Conservation (phyloP, 2,113 vertebrate species). For the Motacilla alba region DNA sequence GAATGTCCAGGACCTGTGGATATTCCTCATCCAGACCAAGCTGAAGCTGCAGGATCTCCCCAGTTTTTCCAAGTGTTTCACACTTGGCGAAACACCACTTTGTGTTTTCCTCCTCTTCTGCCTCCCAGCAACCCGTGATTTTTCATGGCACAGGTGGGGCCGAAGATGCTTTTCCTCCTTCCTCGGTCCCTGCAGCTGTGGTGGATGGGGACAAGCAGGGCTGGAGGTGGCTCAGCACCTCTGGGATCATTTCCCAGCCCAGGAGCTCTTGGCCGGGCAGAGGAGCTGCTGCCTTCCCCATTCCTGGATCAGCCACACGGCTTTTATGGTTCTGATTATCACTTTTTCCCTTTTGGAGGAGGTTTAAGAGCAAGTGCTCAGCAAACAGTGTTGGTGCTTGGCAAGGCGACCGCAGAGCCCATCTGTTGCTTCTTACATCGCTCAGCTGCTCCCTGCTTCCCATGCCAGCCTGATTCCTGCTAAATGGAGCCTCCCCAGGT, state of each 20-base stretch:
- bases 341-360: not conserved
- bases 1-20: not conserved
- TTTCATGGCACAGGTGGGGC: no score
- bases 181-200: rapidly evolving
- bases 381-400: constrained; percentile 30
- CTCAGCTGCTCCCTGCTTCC: constrained; percentile 28
- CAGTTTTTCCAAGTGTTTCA: not conserved
- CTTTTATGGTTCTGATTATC: not conserved
- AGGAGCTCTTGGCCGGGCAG: not conserved
- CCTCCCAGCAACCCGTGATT: rapidly evolving
- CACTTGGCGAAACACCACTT: no score
- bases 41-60: not conserved
- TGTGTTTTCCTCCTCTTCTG: not conserved
- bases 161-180: not conserved
- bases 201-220: not conserved
- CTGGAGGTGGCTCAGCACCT: not conserved
- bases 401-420: constrained; percentile 15
- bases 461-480: constrained; percentile 42
- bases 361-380: constrained; percentile 9
- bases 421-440: constrained; percentile 54
- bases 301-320: not conserved
- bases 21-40: not conserved
- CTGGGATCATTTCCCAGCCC: not conserved
- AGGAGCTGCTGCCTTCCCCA: rapidly evolving
- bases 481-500: constrained; percentile 25